A percentile compares a stretch with the other conserved stretches of the same genome.
phyloP scores from a whole-genome alignment of 2,888 invertebrate genomes.

The Andrena trimmerana region DNA sequence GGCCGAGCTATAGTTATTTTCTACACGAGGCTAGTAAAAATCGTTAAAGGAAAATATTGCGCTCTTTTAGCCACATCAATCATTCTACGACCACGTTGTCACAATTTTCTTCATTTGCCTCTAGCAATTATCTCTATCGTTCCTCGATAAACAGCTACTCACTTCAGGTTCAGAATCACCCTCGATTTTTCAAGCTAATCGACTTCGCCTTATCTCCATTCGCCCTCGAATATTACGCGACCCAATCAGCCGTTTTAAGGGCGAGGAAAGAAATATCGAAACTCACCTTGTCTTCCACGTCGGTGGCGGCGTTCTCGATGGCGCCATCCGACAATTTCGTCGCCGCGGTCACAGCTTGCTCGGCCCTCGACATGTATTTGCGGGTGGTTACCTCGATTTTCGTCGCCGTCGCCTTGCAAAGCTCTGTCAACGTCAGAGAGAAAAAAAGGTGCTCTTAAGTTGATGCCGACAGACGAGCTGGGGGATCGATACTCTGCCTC shows the following conservation, averaged over 20 bases:
- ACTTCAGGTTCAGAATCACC: neutral
- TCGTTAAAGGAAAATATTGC: too few relatives aligned
- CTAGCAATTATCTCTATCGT: neutral
- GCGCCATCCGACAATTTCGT: constrained; percentile 80
- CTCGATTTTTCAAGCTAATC: neutral
- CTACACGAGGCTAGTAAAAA: too few relatives aligned
- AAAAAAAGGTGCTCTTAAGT: constrained; percentile 30
- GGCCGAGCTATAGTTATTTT: too few relatives aligned
- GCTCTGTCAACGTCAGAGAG: constrained; percentile 86
- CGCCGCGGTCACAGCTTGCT: constrained; percentile 81
- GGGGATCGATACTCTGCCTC: constrained; percentile 36
- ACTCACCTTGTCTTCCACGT: constrained; percentile 83
- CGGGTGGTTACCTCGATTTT: constrained; percentile 97
- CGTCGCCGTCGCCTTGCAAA: constrained; percentile 94
- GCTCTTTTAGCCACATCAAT: neutral
- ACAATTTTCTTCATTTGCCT: neutral
- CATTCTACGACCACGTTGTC: neutral
- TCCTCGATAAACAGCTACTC: neutral
- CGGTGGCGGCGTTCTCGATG: constrained; percentile 78
- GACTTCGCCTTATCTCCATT: neutral
- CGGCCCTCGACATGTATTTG: constrained; percentile 94
- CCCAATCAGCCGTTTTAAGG: neutral
- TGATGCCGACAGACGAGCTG: constrained; percentile 23
- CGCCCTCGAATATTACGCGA: neutral
- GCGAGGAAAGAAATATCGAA: neutral